Percentiles rank a stretch among this genome's conserved stretches.
phyloP scores from a whole-genome alignment of 1,140 invertebrate species.

The Listronotus oregonensis region DNA sequence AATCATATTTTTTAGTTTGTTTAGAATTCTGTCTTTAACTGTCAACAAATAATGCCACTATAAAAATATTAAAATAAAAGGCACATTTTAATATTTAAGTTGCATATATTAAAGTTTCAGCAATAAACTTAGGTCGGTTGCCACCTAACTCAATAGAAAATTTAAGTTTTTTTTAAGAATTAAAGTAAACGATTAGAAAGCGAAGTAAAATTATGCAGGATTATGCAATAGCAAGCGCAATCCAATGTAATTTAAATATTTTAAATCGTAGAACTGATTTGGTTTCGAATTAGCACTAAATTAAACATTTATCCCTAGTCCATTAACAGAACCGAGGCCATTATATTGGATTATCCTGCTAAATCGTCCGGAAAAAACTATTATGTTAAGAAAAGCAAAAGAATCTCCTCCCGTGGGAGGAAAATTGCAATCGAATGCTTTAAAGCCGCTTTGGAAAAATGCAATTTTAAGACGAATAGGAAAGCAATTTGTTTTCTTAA shows the following conservation, averaged over 20 bases:
- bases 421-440: conserved; percentile 28
- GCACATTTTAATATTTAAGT: no score
- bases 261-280: conserved; percentile 25
- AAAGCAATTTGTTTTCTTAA: conserved; percentile 28
- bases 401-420: conserved; percentile 25
- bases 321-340: conserved; percentile 39
- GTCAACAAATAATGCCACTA: no score
- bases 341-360: conserved; percentile 36
- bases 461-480: conserved; percentile 30
- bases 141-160: no score
- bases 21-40: no score
- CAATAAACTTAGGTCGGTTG: no score
- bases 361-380: conserved; percentile 43
- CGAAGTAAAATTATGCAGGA: no score
- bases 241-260: conserved; percentile 32
- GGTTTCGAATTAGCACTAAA: conserved; percentile 36
- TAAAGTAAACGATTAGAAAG: no score
- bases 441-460: conserved; percentile 35
- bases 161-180: no score
- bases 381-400: conserved; percentile 37
- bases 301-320: conserved; percentile 39
- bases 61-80: no score
- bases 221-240: background rate
- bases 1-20: no score
- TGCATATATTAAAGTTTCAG: no score